Percentiles rank a stretch among this genome's conserved stretches.
Conservation (phyloP, 2,797 vertebrate genomes). For the Varecia variegata region DNA sequence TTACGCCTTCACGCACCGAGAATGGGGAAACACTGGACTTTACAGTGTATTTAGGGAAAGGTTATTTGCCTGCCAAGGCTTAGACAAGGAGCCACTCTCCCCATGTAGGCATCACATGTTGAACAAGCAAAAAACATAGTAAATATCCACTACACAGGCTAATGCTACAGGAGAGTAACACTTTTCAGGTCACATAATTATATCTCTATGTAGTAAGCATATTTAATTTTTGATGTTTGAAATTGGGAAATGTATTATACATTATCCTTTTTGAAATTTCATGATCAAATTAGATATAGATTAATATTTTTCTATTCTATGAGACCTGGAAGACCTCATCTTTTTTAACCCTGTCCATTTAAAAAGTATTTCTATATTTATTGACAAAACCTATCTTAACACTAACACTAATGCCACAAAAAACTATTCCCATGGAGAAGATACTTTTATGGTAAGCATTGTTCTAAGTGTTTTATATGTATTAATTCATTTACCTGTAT, state of each 20-base stretch:
- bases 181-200: background rate
- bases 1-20: background rate
- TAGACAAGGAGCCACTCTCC: background rate
- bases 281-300: background rate
- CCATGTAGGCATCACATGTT: background rate
- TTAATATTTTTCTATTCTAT: conserved; percentile 1
- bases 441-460: background rate
- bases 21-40: background rate
- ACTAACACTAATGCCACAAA: background rate
- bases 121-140: background rate
- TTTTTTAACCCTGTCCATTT: background rate
- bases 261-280: background rate
- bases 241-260: background rate
- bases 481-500: background rate
- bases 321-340: background rate
- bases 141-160: background rate
- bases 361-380: background rate
- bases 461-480: background rate
- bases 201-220: background rate
- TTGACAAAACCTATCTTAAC: background rate
- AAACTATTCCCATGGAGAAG: background rate
- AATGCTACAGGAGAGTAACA: background rate
- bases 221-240: conserved; percentile 2
- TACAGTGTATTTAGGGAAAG: background rate
- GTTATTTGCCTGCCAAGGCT: background rate